These are phyloP conservation scores for Ceratotherium simum DNA, from an alignment of 2,113 vertebrate species.

Conservation along the genomic window DNA sequence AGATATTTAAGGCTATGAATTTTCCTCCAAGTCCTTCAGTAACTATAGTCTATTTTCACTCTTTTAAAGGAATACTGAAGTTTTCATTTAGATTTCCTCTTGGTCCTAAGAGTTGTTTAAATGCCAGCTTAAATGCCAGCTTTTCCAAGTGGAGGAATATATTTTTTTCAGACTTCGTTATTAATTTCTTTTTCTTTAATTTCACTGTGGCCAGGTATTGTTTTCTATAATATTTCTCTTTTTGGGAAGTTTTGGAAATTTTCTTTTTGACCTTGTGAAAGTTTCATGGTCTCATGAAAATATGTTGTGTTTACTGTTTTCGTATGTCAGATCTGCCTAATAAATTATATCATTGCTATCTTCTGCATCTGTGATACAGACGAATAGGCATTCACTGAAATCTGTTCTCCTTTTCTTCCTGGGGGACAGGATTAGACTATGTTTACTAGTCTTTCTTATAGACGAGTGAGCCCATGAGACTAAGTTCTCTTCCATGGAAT, in stretches of 20 bases:
- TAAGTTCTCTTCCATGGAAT: background rate
- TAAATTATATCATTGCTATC: background rate
- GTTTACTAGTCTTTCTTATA: background rate
- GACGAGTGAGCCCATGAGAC: background rate
- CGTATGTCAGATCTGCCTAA: background rate
- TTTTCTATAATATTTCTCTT: background rate
- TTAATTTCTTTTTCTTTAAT: background rate
- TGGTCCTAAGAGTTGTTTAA: background rate
- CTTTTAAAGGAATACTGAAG: background rate
- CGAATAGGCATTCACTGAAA: background rate
- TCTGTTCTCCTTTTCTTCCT: background rate
- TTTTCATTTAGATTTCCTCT: conserved; percentile 23
- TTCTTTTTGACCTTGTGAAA: conserved; percentile 20
- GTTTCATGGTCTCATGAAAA: background rate
- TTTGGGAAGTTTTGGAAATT: background rate
- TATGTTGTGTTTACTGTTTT: background rate
- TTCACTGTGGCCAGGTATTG: background rate
- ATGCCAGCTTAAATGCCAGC: conserved; percentile 33
- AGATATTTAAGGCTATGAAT: background rate
- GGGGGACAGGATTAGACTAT: background rate
- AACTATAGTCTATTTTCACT: background rate
- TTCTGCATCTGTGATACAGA: background rate
- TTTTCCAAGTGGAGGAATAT: background rate
- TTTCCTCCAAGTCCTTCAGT: background rate
- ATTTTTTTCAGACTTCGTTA: background rate